Conservation (phyloP, 2,797 vertebrate genomes). For the Xiphophorus birchmanni region DNA sequence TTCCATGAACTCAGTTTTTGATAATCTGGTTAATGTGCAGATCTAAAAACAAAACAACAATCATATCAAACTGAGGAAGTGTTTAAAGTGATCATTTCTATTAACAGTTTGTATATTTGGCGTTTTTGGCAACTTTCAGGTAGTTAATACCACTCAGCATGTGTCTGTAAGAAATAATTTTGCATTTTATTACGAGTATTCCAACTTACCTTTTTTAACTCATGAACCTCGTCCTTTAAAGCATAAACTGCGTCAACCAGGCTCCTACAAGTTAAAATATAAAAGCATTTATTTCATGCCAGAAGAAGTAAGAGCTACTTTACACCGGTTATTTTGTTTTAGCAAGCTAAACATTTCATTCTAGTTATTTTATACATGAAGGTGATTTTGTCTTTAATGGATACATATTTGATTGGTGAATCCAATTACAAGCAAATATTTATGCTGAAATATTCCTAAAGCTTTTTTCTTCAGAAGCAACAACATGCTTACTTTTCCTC, state of each 20-base stretch:
- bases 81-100: neutral
- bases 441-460: neutral
- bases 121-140: neutral
- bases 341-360: neutral
- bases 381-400: neutral
- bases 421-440: slow-evolving; percentile 4
- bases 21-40: neutral
- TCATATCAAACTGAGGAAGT: neutral
- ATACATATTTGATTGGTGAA: slow-evolving; percentile 39
- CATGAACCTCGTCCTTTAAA: slow-evolving; percentile 97
- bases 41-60: neutral
- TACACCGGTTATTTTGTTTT: neutral
- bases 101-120: neutral
- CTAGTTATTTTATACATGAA: neutral
- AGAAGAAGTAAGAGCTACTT: neutral
- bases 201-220: slow-evolving; percentile 91
- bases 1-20: neutral
- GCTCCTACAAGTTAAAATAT: slow-evolving; percentile 81
- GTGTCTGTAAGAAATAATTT: neutral
- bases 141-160: neutral
- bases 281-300: neutral
- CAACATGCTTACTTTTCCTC: slow-evolving; percentile 91
- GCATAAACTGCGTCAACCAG: slow-evolving; percentile 98
- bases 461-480: neutral
- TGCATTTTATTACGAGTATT: neutral